A percentile compares a stretch with the other conserved stretches of the same genome.
Conservation (phyloP, 37 sponge, comb jelly and placozoan genomes). For the Diacarnus erythraeanus region DNA sequence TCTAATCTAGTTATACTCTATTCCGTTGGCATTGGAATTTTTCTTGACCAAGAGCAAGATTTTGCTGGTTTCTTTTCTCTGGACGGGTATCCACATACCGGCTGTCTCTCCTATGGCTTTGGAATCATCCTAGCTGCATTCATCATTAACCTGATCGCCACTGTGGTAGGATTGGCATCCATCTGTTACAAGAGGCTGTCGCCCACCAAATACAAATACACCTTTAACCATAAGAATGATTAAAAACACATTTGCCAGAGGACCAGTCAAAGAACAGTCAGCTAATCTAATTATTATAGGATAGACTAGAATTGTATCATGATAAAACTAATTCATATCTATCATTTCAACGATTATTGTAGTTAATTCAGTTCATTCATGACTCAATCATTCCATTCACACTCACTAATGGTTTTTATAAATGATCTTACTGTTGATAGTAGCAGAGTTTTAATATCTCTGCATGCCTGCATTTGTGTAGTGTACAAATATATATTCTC, state of each 20-base stretch:
- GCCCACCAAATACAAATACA: slow-evolving; percentile 1
- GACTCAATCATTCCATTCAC: no score
- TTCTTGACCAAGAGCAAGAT: slow-evolving; percentile 31
- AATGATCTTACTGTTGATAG: no score
- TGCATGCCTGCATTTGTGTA: no score
- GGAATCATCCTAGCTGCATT: slow-evolving; percentile 69
- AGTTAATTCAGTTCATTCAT: no score
- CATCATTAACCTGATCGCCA: slow-evolving; percentile 56
- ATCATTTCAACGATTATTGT: no score
- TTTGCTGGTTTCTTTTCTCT: slow-evolving; percentile 82
- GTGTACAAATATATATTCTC: no score
- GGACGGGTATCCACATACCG: slow-evolving; percentile 47
- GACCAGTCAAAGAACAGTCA: neutral
- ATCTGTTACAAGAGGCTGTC: slow-evolving; percentile 42
- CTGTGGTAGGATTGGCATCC: slow-evolving; percentile 39
- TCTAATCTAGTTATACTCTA: slow-evolving; percentile 37
- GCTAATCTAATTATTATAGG: no score
- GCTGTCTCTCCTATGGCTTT: slow-evolving; percentile 80
- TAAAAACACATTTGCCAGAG: neutral
- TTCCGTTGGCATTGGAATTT: slow-evolving; percentile 41
- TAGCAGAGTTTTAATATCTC: no score
- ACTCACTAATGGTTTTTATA: no score
- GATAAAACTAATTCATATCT: no score
- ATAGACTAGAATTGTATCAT: no score
- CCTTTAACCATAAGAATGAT: neutral